Base-by-base conservation (phyloP, 1,140 invertebrate genomes). In the Mercenaria mercenaria region DNA sequence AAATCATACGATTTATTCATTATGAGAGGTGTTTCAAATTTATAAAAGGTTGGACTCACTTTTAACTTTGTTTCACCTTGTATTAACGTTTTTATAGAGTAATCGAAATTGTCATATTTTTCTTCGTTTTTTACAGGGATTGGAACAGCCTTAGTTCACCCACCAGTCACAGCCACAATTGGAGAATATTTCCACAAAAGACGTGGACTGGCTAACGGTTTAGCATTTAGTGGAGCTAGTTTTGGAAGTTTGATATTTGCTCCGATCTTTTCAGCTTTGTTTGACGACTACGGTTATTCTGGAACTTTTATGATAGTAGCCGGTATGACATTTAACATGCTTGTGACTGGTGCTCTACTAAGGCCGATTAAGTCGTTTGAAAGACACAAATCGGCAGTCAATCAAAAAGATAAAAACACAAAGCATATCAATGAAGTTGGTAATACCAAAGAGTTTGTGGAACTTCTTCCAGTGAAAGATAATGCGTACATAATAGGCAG, bases 311-410 rank as follows among this genome's bases (percentile, higher is more conserved):
- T 84, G n/a, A 76, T 89, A 52, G 80, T 89, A 3, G 80, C 88
- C 1, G 88, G 88, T 0, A 83, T 89, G 69, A 77, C 52, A 11
- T 50, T 89, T 26, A 61, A 89, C 43, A 47, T 83, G 41, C 34
- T 69, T n/a, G 32, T 89, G 10, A 47, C 79, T 20, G 80, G 80
- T 26, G 52, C 80, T 41, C 39, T 89, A 23, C 37, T 89, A 23
- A 61, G 88, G 56, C 88, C 88, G n/a, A 61, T 89, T 4, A 43
- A 83, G n/a, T 89, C 81, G 4, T 89, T 83, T 77, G 69, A 74
- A 83, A 29, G 39, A 76, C n/a, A 26, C 15, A 47, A 6, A 6
- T 15, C 6, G n/a, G 47, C n/a, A 20, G 23, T 37, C 8, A 20
- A 2, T 67, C 18, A 37, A n/a, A 43, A 20, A 39, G 32, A 26